Evolutionary conservation across 2,888 invertebrate species (phyloP), one percentile per base, ranked within the genome.

Genomic region (Cheilosia scutellata): DNA sequence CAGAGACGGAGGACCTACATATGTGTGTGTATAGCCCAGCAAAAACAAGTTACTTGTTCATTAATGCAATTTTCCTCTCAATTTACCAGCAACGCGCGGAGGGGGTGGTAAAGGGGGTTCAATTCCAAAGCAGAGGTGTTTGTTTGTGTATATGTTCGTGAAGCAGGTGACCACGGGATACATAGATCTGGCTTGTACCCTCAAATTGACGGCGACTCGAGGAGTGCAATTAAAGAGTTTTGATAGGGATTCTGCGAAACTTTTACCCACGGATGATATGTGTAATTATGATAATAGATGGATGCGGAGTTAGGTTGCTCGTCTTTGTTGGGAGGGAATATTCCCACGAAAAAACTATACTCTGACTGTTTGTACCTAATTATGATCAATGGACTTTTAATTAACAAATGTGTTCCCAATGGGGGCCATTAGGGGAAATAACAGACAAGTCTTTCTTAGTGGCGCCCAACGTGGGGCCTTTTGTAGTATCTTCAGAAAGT

Each of bases 61-160:
- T 84, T 84, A 84, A 84, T 84, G 79, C 78, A 84, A 84, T 84
- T 71, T 84, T 74, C 74, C 79, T 79, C 75, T 58, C 68, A 84
- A 84, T 79, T 84, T 75, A 70, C 51, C 31, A 40, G 29, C 40
- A 11, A 11, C 11, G 40, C 20, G 6, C 20, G 20, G 33, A 2
- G 51, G 20, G 31, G 9, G 33, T 49, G 1, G 44, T 11, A 2
- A 9, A 37, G 9, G 51, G 37, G 27, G 31, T 53, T 9, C 13
- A n/a, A 4, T 37, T 3, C 4, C n/a, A 66, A 55, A 62, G 55
- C 62, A 49, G 68, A 49, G 60, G 58, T 42, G 68, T 55, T 70
- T 63, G 27, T 27, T 40, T 65, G 58, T 66, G 47, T 49, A 49
- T 27, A 66, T 2, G 25, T 25, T 58, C 9, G 47, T 37, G 20